Evolutionary conservation across 2,113 vertebrate species (phyloP), one percentile per base, ranked within the genome.

Genomic region (Percopsis transmontana): DNA sequence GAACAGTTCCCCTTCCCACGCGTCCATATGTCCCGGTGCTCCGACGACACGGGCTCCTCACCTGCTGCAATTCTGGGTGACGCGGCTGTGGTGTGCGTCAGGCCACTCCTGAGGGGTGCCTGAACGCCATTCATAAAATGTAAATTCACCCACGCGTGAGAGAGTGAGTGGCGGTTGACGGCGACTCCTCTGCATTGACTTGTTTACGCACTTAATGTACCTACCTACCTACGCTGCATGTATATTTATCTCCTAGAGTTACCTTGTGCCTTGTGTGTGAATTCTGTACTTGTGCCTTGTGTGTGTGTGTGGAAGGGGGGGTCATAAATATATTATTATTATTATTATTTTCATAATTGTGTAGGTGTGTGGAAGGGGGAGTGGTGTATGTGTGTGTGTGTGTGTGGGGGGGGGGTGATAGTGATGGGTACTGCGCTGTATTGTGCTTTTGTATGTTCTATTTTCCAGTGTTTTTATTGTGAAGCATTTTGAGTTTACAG

Each of bases 31-130:
- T 11, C 19, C 68, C 68, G 60, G 18, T 53, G n/a, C 27, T 33
- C 8, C 8, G 27, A 33, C 62, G 24, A 68, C 74, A 75, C 74
- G 66, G 66, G 20, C 63, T 79, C 53, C 45, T 66, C 66, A 86
- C 79, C 68, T 77, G 73, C 61, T 74, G 65, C 18, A 79, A 79
- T 63, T 68, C 41, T 74, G 69, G 77, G 73, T 59, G 59, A 69
- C 27, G 27, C 40, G 67, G 60, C 3, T 66, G 48, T 60, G 64
- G 66, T 10, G 13, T 77, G 21, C 13, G 48, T 23, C 16, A 38
- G 66, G 18, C 59, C 59, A n/a, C 33, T 53, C 66, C 71, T 0
- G 16, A 41, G 61, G 66, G 59, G 54, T 5, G 14, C 27, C 27
- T 48, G 19, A 62, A 72, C n/a, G 11, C 8, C 5, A 23, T 74